Evolutionary conservation across 2,113 vertebrate genomes (phyloP).

Genomic region (Thomomys bottae): DNA sequence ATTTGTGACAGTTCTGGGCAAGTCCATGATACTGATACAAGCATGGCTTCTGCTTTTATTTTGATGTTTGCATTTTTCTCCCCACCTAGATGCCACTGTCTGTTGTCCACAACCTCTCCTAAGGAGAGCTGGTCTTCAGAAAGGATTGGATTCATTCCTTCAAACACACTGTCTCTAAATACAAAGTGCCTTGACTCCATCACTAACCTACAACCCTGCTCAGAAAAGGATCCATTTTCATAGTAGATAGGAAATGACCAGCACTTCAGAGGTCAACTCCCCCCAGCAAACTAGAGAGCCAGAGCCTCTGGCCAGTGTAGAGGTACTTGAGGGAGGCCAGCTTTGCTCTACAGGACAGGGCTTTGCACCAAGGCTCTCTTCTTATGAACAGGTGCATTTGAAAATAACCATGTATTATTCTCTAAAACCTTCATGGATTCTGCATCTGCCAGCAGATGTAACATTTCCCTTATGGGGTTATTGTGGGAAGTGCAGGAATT

Average conservation of each 20-base stretch:
- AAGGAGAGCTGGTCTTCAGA: neutral
- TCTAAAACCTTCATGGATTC: neutral
- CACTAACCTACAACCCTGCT: neutral
- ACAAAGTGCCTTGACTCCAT: neutral
- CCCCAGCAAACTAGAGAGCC: neutral
- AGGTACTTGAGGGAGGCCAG: neutral
- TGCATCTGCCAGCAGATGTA: neutral
- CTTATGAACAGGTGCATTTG: neutral
- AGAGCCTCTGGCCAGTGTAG: neutral
- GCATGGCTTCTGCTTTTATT: neutral
- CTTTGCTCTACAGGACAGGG: neutral
- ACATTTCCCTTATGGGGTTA: neutral
- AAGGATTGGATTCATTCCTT: slow-evolving; percentile 10
- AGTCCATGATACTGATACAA: fast-evolving
- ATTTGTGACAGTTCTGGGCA: neutral
- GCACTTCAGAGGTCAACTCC: neutral
- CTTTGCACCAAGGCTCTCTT: neutral
- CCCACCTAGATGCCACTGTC: fast-evolving
- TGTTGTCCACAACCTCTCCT: neutral
- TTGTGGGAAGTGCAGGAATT: neutral
- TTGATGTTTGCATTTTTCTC: too few species aligned
- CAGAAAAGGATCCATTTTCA: neutral
- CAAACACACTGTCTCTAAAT: neutral
- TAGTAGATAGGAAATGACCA: neutral
- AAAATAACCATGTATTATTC: neutral